Conservation (phyloP, 2,113 vertebrate genomes). For the Mastomys coucha region DNA sequence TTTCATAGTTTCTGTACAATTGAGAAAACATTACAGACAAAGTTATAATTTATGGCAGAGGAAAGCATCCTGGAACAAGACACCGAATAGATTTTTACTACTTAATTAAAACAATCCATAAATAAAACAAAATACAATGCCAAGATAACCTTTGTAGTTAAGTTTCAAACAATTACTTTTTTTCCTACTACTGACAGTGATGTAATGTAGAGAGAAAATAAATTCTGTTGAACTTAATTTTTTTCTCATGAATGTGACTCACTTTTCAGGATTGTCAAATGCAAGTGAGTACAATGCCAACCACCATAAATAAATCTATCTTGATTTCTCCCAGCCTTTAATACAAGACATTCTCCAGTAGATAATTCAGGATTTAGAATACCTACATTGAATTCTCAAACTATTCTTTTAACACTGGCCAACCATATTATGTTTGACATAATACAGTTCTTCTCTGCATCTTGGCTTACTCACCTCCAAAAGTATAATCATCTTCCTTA, state of each 20-base stretch:
- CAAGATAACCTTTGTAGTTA: constrained; percentile 44
- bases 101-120: constrained; percentile 57
- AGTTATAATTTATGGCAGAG: constrained; percentile 48
- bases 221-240: not conserved
- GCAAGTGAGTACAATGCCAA: not conserved
- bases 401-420: not conserved
- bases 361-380: not conserved
- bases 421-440: not conserved
- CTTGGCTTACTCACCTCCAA: not conserved
- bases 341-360: not conserved
- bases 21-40: constrained; percentile 46
- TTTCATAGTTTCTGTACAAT: not conserved
- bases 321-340: not conserved
- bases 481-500: not conserved
- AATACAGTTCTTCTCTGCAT: not conserved
- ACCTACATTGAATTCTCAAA: not conserved
- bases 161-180: constrained; percentile 39
- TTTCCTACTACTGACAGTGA: not conserved
- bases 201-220: not conserved
- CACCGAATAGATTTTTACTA: constrained; percentile 58
- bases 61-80: constrained; percentile 14
- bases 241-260: constrained; percentile 19
- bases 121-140: constrained; percentile 61
- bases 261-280: not conserved
- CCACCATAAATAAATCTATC: not conserved